These are phyloP conservation scores for Florisuga fusca DNA, from an alignment of 2,797 vertebrate species.

Conservation along the genomic window DNA sequence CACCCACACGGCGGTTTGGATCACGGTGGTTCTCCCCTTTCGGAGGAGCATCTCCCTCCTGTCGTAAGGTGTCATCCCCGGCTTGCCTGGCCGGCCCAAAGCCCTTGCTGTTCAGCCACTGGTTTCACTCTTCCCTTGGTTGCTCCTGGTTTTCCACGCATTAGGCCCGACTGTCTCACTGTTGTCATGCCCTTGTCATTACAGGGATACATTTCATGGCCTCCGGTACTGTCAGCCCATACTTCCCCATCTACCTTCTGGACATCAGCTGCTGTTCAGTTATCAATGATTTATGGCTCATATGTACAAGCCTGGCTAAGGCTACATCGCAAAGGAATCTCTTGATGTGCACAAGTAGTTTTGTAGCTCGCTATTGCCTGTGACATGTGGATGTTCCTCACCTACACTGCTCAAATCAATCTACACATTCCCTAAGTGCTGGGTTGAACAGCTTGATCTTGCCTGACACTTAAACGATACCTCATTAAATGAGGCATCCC, in stretches of 20 bases:
- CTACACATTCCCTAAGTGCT: neutral
- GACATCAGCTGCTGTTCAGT: neutral
- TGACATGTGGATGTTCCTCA: neutral
- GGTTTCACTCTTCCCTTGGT: rapidly evolving
- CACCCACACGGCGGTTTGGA: too few species aligned
- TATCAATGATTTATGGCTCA: rapidly evolving
- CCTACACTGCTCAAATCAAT: neutral
- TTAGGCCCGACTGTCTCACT: neutral
- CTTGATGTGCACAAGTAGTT: neutral
- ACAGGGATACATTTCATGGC: neutral
- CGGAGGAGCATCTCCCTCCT: rapidly evolving
- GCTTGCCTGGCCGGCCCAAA: rapidly evolving
- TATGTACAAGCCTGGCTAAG: rapidly evolving
- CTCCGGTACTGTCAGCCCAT: rapidly evolving
- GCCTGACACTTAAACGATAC: neutral
- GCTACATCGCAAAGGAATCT: neutral
- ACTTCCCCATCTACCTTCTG: neutral
- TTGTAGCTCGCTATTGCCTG: neutral
- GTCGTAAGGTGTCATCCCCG: rapidly evolving
- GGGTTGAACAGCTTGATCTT: neutral
- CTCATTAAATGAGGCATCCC: neutral
- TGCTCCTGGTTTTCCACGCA: too few species aligned
- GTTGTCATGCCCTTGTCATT: too few species aligned
- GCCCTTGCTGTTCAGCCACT: rapidly evolving
- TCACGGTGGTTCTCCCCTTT: neutral